A percentile compares a stretch with the other conserved stretches of the same genome.
Conservation (phyloP, 2,113 vertebrate species). For the Fregetta grallaria region DNA sequence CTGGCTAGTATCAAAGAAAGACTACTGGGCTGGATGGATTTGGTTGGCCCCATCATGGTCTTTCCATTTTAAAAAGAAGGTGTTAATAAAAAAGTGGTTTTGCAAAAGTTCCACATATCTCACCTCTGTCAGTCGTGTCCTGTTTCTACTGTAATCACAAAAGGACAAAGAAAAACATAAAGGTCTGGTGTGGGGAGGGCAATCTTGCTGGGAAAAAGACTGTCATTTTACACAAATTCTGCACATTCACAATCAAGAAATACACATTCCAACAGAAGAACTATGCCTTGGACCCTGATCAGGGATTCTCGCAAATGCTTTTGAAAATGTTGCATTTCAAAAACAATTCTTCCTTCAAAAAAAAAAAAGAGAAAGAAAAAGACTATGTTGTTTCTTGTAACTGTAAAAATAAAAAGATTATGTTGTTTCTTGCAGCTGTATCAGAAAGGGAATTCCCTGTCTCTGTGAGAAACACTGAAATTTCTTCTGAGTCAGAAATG, state of each 20-base stretch:
- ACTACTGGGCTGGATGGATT: not conserved
- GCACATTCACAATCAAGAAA: not conserved
- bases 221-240: not conserved
- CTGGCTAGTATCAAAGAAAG: not conserved
- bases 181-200: not conserved
- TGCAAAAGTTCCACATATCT: not conserved
- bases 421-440: not conserved
- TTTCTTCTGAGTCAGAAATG: not conserved
- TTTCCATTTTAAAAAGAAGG: not conserved
- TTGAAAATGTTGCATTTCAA: not conserved
- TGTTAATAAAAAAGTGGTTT: not conserved
- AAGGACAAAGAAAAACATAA: not conserved
- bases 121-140: not conserved
- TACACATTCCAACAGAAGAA: not conserved
- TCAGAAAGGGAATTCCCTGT: not conserved
- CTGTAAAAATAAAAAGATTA: not conserved
- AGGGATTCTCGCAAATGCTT: not conserved
- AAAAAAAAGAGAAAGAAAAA: not conserved
- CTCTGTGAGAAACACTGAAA: not conserved
- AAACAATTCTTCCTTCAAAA: not conserved
- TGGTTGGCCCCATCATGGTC: not conserved
- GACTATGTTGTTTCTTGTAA: not conserved
- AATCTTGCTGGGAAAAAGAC: not conserved
- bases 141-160: not conserved
- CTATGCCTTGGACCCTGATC: not conserved